Percentiles rank a stretch among this genome's conserved stretches.
phyloP scores from a whole-genome alignment of 2,888 invertebrate species.

The Chrysomela aeneicollis region DNA sequence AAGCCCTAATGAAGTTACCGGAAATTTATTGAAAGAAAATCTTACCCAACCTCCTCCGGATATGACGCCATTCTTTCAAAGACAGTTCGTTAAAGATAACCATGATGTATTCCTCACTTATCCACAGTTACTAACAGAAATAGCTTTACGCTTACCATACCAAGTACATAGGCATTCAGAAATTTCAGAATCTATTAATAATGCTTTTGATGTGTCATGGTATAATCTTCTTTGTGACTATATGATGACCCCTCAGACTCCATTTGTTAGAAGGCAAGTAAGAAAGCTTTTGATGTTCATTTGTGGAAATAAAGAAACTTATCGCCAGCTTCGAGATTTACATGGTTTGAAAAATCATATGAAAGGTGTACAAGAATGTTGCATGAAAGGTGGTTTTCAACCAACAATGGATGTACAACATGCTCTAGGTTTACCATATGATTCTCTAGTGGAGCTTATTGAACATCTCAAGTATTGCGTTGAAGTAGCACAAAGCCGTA shows the following conservation, averaged over 20 bases:
- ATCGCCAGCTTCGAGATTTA: conserved; percentile 91
- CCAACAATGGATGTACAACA: conserved; percentile 60
- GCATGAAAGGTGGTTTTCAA: conserved; percentile 66
- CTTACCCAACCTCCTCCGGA: conserved; percentile 86
- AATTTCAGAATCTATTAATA: conserved; percentile 60
- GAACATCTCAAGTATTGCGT: conserved; percentile 94
- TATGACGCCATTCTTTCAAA: conserved; percentile 94
- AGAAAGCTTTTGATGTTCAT: conserved; percentile 90
- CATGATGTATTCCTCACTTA: conserved; percentile 94
- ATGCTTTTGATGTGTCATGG: conserved; percentile 72
- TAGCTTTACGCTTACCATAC: conserved; percentile 91
- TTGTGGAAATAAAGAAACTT: conserved; percentile 95
- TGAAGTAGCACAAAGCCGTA: conserved; percentile 86
- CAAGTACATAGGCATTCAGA: conserved; percentile 86
- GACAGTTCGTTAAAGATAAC: conserved; percentile 91
- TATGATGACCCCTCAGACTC: conserved; percentile 88
- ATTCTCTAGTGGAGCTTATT: conserved; percentile 91
- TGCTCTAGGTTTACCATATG: conserved; percentile 76
- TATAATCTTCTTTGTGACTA: conserved; percentile 82
- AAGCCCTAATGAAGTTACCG: conserved; percentile 60
- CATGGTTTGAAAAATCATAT: conserved; percentile 92
- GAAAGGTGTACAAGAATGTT: conserved; percentile 67
- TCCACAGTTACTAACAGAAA: conserved; percentile 93
- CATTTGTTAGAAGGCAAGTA: conserved; percentile 86
- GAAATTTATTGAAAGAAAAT: conserved; percentile 82